Percentiles rank a stretch among this genome's conserved stretches.
Conservation (phyloP, 2,888 invertebrate species). For the Parnassius smintheus region DNA sequence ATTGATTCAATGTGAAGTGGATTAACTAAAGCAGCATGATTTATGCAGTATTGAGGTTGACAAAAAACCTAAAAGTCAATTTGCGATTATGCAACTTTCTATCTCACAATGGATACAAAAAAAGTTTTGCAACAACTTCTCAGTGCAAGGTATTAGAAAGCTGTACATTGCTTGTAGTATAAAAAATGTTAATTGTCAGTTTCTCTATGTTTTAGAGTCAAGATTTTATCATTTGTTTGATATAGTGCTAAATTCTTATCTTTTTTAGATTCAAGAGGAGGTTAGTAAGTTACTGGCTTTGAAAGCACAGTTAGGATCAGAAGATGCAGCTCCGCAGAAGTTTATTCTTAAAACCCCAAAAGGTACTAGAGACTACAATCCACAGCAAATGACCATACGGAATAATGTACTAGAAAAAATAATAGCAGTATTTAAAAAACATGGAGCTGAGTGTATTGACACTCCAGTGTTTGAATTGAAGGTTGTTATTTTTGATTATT, state of each 20-base stretch:
- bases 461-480: slow-evolving; percentile 99
- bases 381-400: slow-evolving; percentile 96
- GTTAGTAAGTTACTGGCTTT: slow-evolving; percentile 90
- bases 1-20: slow-evolving; percentile 43
- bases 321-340: slow-evolving; percentile 85
- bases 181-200: neutral
- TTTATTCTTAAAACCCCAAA: slow-evolving; percentile 95
- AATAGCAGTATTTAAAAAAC: slow-evolving; percentile 93
- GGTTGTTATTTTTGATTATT: slow-evolving; percentile 69
- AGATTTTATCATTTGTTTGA: slow-evolving; percentile 32
- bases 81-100: slow-evolving; percentile 52
- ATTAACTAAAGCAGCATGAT: slow-evolving; percentile 58
- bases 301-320: slow-evolving; percentile 85
- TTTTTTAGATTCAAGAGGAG: slow-evolving; percentile 89
- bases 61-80: slow-evolving; percentile 47
- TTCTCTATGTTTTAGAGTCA: neutral
- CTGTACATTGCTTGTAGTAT: slow-evolving; percentile 8
- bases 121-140: slow-evolving; percentile 67
- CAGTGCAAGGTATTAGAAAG: slow-evolving; percentile 61
- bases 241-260: slow-evolving; percentile 1
- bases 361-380: slow-evolving; percentile 96
- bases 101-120: slow-evolving; percentile 53
- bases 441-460: slow-evolving; percentile 99
- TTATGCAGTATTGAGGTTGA: slow-evolving; percentile 51
- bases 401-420: slow-evolving; percentile 93